Evolutionary conservation across 2,888 invertebrate species (phyloP).

Genomic region (Hirtodrosophila alboralis): DNA sequence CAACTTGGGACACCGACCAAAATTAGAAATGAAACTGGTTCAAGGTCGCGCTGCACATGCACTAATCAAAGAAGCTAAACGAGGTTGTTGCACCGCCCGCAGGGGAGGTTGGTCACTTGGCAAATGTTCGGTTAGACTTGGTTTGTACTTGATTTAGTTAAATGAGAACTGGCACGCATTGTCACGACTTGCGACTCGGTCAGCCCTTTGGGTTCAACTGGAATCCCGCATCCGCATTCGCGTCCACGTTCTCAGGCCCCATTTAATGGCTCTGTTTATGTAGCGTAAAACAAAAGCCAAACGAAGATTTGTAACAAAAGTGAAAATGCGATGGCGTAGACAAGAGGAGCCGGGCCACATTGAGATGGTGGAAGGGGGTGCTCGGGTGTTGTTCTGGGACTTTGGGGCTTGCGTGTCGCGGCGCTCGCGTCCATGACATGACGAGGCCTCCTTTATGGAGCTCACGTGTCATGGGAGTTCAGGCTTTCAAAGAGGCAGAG

Average conservation of each 20-base stretch:
- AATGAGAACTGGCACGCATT: conserved; percentile 1
- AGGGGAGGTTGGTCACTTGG: conserved; percentile 4
- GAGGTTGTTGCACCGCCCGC: conserved; percentile 74
- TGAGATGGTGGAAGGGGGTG: neutral
- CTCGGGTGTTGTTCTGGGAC: conserved; percentile 26
- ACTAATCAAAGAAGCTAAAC: conserved; percentile 48
- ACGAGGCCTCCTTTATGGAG: conserved; percentile 65
- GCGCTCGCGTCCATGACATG: conserved; percentile 72
- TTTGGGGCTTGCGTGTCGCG: conserved; percentile 67
- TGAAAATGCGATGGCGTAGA: conserved; percentile 28
- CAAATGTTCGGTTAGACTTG: no score
- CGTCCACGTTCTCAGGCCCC: conserved; percentile 9
- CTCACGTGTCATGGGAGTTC: conserved; percentile 70
- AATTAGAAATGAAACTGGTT: conserved; percentile 75
- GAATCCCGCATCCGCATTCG: conserved; percentile 3
- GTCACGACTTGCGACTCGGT: conserved; percentile 10
- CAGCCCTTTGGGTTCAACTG: conserved; percentile 42
- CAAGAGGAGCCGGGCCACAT: neutral
- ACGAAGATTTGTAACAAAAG: conserved; percentile 52
- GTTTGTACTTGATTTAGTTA: neutral
- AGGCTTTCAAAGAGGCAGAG: conserved; percentile 22
- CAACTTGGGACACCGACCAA: conserved; percentile 25
- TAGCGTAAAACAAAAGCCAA: conserved; percentile 32
- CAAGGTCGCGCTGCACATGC: conserved; percentile 61
- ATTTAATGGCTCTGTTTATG: conserved; percentile 57